phyloP scores from a whole-genome alignment of 2,888 invertebrate genomes.

The Anorthoa munda region DNA sequence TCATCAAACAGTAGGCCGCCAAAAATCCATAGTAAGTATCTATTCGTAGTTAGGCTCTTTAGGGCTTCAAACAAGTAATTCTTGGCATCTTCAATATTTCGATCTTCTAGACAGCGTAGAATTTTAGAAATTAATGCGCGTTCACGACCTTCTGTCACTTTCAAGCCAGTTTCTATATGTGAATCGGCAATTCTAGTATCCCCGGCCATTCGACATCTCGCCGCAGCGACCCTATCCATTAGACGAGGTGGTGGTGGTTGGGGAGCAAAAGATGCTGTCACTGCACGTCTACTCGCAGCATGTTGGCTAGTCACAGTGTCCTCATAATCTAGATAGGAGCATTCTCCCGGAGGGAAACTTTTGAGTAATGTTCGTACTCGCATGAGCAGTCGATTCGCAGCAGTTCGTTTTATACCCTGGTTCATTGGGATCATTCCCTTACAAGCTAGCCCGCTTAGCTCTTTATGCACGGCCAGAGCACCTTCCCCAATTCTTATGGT shows the following conservation, averaged over 20 bases:
- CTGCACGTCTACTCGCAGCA: slow-evolving; percentile 82
- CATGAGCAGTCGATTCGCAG: slow-evolving; percentile 84
- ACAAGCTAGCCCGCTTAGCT: slow-evolving; percentile 81
- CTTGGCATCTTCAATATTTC: slow-evolving; percentile 75
- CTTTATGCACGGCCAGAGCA: slow-evolving; percentile 85
- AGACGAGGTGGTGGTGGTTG: slow-evolving; percentile 76
- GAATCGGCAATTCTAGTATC: slow-evolving; percentile 77
- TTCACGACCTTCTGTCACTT: slow-evolving; percentile 74
- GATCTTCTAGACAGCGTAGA: slow-evolving; percentile 81
- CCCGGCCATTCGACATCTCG: slow-evolving; percentile 80
- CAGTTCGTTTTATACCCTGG: slow-evolving; percentile 85
- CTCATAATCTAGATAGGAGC: slow-evolving; percentile 81
- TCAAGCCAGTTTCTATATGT: slow-evolving; percentile 74
- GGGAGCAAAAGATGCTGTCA: slow-evolving; percentile 85
- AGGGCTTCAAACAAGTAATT: slow-evolving; percentile 78
- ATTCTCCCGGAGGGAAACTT: slow-evolving; percentile 81
- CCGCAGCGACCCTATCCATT: slow-evolving; percentile 74
- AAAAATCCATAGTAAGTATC: slow-evolving; percentile 83
- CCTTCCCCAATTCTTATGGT: slow-evolving; percentile 82
- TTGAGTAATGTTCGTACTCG: slow-evolving; percentile 83
- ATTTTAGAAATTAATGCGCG: slow-evolving; percentile 79
- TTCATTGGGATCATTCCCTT: slow-evolving; percentile 81
- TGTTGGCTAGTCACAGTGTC: slow-evolving; percentile 85
- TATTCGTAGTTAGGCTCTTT: slow-evolving; percentile 76
- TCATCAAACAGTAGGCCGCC: slow-evolving; percentile 82